Evolutionary conservation across 2,797 vertebrate genomes (phyloP).

Genomic region (Micrastur ruficollis): DNA sequence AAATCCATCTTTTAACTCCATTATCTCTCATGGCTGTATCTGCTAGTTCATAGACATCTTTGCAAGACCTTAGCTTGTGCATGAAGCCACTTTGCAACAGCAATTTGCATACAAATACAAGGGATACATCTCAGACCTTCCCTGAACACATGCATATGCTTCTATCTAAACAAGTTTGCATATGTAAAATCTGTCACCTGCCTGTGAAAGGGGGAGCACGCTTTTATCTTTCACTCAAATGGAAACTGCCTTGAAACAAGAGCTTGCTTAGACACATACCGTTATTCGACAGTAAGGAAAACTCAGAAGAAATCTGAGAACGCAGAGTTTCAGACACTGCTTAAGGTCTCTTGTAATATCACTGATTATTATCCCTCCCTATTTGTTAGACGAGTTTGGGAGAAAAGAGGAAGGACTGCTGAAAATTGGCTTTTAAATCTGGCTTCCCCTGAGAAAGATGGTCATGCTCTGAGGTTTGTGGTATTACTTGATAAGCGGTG

Average conservation of each 20-base stretch:
- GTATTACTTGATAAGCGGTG: constrained; percentile 53
- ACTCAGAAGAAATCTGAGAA: neutral
- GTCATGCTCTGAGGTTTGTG: constrained; percentile 62
- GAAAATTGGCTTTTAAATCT: constrained; percentile 68
- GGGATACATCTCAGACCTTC: neutral
- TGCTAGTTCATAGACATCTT: neutral
- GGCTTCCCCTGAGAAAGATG: constrained; percentile 48
- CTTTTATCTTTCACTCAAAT: neutral
- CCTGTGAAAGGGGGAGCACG: neutral
- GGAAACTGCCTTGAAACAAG: neutral
- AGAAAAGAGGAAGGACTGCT: constrained; percentile 21
- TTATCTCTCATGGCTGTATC: accelerated
- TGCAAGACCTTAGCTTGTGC: neutral
- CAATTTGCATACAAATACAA: neutral
- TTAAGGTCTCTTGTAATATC: constrained; percentile 6
- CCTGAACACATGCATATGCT: neutral
- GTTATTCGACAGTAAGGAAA: neutral
- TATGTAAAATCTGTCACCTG: neutral
- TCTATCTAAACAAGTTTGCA: neutral
- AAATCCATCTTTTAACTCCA: neutral
- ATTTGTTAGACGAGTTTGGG: neutral
- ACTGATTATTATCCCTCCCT: constrained; percentile 36
- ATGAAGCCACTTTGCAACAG: neutral
- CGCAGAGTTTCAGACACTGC: neutral
- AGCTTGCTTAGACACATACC: neutral